Base-by-base conservation (phyloP, 2,113 vertebrate species). In the Eulemur macaco region DNA sequence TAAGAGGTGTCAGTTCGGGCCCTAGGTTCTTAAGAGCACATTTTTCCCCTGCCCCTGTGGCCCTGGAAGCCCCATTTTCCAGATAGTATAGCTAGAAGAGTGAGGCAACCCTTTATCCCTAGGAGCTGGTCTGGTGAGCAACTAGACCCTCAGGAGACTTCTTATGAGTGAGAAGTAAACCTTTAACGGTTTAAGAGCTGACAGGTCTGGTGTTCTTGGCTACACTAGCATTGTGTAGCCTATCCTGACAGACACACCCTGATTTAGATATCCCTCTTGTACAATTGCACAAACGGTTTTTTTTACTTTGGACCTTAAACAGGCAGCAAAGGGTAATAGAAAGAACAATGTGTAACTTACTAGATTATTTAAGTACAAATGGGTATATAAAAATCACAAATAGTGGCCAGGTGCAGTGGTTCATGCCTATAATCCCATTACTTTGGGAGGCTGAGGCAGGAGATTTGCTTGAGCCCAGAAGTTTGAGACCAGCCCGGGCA, bases 331-430 rank as follows among this genome's bases (percentile, higher is more conserved):
- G 50, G 45, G 80, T 85, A 85, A 86, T 80, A 29, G 45, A 87
- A 58, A 13, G 8, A 92, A 52, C 21, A 54, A 29, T 60, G 27
- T 18, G 31, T 8, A 73, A 25, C 83, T 94, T 94, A 85, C 4
- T 45, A 91, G 10, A 85, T 93, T 18, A 77, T 47, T 74, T 73
- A 45, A 68, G 11, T 78, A 86, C 12, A 82, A 91, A 85, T 88
- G 14, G 20, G 88, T 92, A 78, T 52, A 85, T 29, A 85, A 64
- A 86, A 86, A 88, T 97, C 45, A 91, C 39, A 88, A 94, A 94
- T 56, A 9, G 10, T 80, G 25, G 60, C 27, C 25, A 25, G 60
- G 60, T 10, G 25, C 60, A 12, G 60, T 63, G 60, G 60, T 11
- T 63, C 60, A 29, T 63, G 25, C 27, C 60, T 63, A 25, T 63